A percentile compares a stretch with the other conserved stretches of the same genome.
Conservation (phyloP, 2,113 vertebrate species). For the Sula dactylatra region DNA sequence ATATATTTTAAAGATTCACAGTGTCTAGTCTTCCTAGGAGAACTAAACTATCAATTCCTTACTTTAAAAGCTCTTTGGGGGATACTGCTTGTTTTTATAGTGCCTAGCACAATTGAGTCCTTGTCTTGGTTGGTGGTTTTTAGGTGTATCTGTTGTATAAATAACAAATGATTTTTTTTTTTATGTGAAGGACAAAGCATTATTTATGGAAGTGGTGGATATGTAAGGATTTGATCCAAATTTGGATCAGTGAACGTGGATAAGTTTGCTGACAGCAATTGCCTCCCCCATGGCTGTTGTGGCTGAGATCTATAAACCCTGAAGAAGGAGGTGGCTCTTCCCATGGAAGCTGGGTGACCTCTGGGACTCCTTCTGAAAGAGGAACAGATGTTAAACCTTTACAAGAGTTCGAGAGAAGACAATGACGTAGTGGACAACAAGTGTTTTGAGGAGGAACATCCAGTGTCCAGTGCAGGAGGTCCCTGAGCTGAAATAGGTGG, state of each 20-base stretch:
- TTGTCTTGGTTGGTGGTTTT: neutral
- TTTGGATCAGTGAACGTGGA: neutral
- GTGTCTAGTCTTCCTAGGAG: neutral
- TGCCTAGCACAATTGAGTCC: neutral
- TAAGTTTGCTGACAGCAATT: neutral
- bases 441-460: neutral
- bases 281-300: neutral
- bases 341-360: neutral
- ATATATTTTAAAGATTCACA: neutral
- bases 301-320: neutral
- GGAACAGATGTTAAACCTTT: neutral
- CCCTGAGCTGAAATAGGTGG: neutral
- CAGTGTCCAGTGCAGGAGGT: neutral
- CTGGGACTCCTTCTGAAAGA: neutral
- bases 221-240: neutral
- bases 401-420: neutral
- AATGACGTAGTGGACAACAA: fast-evolving
- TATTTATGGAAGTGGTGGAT: neutral
- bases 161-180: neutral
- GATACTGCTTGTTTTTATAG: neutral
- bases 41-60: neutral
- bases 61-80: neutral
- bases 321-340: neutral
- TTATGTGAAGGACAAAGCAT: neutral
- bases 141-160: neutral